Percentiles rank a stretch among this genome's conserved stretches.
Conservation (phyloP, 2,888 invertebrate genomes). For the Drosophila kokeensis region DNA sequence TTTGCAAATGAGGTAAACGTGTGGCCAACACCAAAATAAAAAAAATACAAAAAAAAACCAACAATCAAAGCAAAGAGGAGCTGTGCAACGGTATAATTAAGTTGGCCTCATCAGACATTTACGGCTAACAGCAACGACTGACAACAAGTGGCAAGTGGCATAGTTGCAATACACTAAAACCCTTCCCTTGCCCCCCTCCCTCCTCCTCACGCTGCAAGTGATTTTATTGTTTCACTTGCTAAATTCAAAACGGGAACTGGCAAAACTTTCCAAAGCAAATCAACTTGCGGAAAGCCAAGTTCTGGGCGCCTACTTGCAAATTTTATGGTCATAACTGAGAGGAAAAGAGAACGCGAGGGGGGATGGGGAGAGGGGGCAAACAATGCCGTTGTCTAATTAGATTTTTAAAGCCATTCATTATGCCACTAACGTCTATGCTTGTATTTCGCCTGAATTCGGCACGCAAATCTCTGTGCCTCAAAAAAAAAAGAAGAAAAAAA, state of each 20-base stretch:
- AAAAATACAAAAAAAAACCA: no score
- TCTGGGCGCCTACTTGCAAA: constrained; percentile 16
- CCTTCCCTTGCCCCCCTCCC: not conserved
- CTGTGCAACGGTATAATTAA: constrained; percentile 75
- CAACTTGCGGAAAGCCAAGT: constrained; percentile 4
- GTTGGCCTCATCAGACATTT: constrained; percentile 76
- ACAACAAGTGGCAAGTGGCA: constrained; percentile 47
- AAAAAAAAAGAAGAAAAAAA: not conserved
- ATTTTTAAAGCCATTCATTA: constrained; percentile 67
- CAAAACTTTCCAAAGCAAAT: constrained; percentile 23
- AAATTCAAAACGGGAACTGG: constrained; percentile 38
- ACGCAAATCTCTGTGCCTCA: constrained; percentile 42
- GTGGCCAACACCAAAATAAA: constrained; percentile 40
- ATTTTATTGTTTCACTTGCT: constrained; percentile 63
- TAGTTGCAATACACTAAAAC: constrained; percentile 36
- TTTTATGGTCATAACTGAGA: constrained; percentile 52
- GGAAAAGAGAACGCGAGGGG: not conserved
- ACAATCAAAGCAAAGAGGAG: constrained; percentile 65
- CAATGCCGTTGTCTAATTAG: constrained; percentile 70
- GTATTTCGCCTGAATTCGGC: constrained; percentile 26
- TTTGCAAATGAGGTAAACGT: constrained; percentile 72
- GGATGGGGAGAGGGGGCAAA: not conserved
- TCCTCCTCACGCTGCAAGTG: not conserved
- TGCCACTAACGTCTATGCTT: constrained; percentile 9
- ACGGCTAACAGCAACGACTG: constrained; percentile 42